A percentile compares a stretch with the other conserved stretches of the same genome.
phyloP scores from a whole-genome alignment of 2,113 vertebrate species.

The Podarcis raffonei region DNA sequence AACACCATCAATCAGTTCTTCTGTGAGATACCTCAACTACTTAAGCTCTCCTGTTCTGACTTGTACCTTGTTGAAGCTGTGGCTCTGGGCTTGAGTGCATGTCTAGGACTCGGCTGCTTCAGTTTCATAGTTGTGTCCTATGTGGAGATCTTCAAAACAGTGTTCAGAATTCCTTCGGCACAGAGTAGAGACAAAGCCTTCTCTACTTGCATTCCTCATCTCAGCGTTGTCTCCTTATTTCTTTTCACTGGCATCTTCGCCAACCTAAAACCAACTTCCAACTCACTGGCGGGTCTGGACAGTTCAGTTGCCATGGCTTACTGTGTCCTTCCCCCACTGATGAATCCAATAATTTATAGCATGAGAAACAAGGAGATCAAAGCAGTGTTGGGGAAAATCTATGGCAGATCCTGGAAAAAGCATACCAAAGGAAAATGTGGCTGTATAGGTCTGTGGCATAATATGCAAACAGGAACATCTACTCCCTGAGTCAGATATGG shows the following conservation, averaged over 20 bases:
- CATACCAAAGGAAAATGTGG: neutral
- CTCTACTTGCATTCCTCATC: slow-evolving; percentile 4
- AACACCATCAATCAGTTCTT: slow-evolving; percentile 5
- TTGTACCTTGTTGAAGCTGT: neutral
- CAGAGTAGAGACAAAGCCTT: neutral
- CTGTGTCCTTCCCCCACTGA: neutral
- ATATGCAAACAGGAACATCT: neutral
- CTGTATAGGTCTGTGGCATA: neutral
- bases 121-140: neutral
- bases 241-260: neutral
- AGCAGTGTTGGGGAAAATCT: neutral
- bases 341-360: slow-evolving; percentile 25
- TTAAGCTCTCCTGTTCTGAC: neutral
- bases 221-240: neutral
- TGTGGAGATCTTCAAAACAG: neutral
- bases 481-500: neutral
- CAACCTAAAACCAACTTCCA: neutral
- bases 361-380: slow-evolving; percentile 11
- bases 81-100: neutral
- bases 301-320: neutral
- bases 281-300: neutral
- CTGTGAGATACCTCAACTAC: slow-evolving; percentile 10
- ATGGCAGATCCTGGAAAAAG: neutral
- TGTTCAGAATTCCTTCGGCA: neutral
- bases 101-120: neutral